A percentile compares a stretch with the other conserved stretches of the same genome.
These are phyloP conservation scores for Hemibagrus guttatus DNA, from an alignment of 2,797 vertebrate genomes.

Conservation along the genomic window DNA sequence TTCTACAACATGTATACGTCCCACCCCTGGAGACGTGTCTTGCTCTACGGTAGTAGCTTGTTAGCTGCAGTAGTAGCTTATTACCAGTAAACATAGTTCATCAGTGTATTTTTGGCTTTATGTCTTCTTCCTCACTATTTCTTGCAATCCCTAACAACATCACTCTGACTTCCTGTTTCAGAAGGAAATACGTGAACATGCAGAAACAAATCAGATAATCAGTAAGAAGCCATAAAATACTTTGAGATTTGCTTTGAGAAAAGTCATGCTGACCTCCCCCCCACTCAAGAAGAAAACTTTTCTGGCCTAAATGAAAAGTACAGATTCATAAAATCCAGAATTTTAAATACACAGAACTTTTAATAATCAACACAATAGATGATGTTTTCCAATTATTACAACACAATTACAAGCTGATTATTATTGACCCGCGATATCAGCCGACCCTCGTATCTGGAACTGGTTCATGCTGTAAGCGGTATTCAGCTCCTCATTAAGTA, in stretches of 20 bases:
- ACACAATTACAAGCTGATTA: background rate
- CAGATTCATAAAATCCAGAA: background rate
- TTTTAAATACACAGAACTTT: background rate
- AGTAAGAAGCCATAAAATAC: background rate
- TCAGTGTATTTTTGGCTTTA: background rate
- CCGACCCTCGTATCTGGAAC: background rate
- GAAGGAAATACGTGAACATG: background rate
- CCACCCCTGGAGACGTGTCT: background rate
- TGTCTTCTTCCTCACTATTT: background rate
- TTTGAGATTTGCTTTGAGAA: background rate
- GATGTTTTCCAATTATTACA: background rate
- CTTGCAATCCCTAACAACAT: background rate
- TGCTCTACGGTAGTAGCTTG: background rate
- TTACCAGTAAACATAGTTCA: background rate
- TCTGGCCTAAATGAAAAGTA: background rate
- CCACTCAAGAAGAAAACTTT: background rate
- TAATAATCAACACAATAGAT: background rate
- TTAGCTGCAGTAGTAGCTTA: background rate
- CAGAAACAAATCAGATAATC: background rate
- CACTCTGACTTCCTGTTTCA: background rate
- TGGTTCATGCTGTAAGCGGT: conserved; percentile 23
- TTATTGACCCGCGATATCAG: background rate
- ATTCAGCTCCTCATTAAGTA: conserved; percentile 22
- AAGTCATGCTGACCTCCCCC: background rate
- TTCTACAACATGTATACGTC: background rate